Conservation (phyloP, 1,140 invertebrate genomes). For the Pogonognathellus flavescens region DNA sequence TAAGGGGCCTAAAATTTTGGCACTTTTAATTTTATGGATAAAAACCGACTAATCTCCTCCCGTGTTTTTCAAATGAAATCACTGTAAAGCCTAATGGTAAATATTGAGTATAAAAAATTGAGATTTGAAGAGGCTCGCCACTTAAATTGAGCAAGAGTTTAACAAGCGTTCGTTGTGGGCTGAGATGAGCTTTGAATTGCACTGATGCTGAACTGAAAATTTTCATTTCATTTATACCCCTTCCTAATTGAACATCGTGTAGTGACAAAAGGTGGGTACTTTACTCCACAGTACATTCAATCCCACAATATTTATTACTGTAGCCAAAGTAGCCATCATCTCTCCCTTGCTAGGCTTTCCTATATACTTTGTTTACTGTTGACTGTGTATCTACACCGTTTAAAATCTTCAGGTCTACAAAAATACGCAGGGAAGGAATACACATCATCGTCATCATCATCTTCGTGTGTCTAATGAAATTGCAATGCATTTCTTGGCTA, state of each 20-base stretch:
- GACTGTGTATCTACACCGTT: background rate
- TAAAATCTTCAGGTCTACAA: background rate
- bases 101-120: background rate
- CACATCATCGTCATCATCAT: background rate
- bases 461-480: background rate
- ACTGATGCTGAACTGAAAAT: conserved; percentile 41
- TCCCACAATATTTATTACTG: background rate
- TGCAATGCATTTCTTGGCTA: conserved; percentile 32
- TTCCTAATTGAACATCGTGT: conserved; percentile 31
- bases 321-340: background rate
- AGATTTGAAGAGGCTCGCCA: too few relatives aligned
- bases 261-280: conserved; percentile 25
- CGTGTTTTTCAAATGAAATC: background rate
- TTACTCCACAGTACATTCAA: background rate
- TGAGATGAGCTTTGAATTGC: conserved; percentile 8
- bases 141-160: background rate
- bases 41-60: background rate
- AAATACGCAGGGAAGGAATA: background rate
- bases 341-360: background rate
- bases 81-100: background rate
- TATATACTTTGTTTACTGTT: background rate
- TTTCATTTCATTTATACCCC: conserved; percentile 44
- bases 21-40: background rate
- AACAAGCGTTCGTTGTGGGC: conserved; percentile 7
- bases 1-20: too few relatives aligned